Conservation (phyloP, 1,140 invertebrate species). For the Thaumatotibia leucotreta region DNA sequence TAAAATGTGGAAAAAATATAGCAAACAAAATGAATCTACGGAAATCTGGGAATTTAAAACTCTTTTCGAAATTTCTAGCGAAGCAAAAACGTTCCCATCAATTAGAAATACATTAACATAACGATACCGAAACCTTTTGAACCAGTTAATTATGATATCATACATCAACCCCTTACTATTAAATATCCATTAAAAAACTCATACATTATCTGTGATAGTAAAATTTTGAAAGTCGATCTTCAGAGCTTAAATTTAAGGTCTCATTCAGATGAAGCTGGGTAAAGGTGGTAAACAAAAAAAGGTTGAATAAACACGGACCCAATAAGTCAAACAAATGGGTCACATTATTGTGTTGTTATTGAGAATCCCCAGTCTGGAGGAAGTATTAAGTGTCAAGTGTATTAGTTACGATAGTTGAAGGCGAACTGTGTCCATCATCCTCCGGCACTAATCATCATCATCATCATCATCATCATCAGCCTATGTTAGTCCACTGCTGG, state of each 20-base stretch:
- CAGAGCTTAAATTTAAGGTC: not conserved
- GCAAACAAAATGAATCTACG: not conserved
- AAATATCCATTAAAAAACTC: constrained; percentile 35
- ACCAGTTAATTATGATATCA: constrained; percentile 54
- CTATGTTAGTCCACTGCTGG: no score
- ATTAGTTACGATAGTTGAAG: constrained; percentile 47
- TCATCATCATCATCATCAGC: no score
- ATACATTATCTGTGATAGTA: not conserved
- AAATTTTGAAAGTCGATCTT: not conserved
- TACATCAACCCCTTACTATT: constrained; percentile 48
- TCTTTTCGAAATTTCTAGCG: not conserved
- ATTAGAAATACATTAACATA: constrained; percentile 12
- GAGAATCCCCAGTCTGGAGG: constrained; percentile 43
- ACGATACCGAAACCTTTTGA: constrained; percentile 6
- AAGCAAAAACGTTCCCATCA: not conserved
- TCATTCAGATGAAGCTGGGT: not conserved
- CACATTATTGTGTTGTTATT: constrained; percentile 45
- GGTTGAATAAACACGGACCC: constrained; percentile 25
- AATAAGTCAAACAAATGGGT: constrained; percentile 54
- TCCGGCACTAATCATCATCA: not conserved
- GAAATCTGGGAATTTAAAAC: not conserved
- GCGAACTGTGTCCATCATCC: constrained; percentile 25
- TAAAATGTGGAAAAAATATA: no score
- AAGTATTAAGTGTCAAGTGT: constrained; percentile 63
- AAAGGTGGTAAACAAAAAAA: constrained; percentile 14